These are phyloP conservation scores for Sitophilus oryzae DNA, from an alignment of 1,140 invertebrate species.

Conservation along the genomic window DNA sequence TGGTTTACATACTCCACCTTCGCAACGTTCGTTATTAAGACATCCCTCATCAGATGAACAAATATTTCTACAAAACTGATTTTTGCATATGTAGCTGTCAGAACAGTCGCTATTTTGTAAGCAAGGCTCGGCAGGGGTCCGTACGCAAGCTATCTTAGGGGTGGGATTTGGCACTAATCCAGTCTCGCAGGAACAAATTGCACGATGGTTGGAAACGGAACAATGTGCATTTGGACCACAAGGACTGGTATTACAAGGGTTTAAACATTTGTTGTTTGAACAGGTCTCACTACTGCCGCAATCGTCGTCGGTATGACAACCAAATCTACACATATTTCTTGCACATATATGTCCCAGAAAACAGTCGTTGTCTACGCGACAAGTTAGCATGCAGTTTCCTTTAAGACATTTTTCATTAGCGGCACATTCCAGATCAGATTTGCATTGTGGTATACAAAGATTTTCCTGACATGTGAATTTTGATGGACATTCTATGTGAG, in stretches of 20 bases:
- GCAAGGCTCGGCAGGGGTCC: constrained; percentile 65
- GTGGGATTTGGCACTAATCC: constrained; percentile 80
- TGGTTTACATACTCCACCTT: constrained; percentile 59
- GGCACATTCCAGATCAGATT: constrained; percentile 77
- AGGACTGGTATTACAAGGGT: constrained; percentile 69
- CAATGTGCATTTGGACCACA: constrained; percentile 81
- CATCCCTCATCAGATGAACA: constrained; percentile 71
- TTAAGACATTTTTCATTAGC: constrained; percentile 82
- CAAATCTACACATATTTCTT: constrained; percentile 76
- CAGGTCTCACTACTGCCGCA: constrained; percentile 78
- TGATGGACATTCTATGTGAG: constrained; percentile 60
- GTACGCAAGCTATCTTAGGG: constrained; percentile 73
- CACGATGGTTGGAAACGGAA: constrained; percentile 73
- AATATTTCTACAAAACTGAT: constrained; percentile 64
- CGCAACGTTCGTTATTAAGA: constrained; percentile 74
- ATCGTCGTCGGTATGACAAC: constrained; percentile 80
- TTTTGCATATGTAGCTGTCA: constrained; percentile 61
- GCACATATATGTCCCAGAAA: constrained; percentile 85
- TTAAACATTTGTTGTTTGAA: constrained; percentile 68
- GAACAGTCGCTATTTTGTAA: constrained; percentile 67
- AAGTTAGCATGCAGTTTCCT: constrained; percentile 77
- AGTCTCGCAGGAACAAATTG: constrained; percentile 69
- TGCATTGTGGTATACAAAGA: constrained; percentile 70
- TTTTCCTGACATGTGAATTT: constrained; percentile 65
- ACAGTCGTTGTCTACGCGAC: constrained; percentile 83